Evolutionary conservation across 2,888 invertebrate species (phyloP).

Genomic region (Nephrotoma flavescens): DNA sequence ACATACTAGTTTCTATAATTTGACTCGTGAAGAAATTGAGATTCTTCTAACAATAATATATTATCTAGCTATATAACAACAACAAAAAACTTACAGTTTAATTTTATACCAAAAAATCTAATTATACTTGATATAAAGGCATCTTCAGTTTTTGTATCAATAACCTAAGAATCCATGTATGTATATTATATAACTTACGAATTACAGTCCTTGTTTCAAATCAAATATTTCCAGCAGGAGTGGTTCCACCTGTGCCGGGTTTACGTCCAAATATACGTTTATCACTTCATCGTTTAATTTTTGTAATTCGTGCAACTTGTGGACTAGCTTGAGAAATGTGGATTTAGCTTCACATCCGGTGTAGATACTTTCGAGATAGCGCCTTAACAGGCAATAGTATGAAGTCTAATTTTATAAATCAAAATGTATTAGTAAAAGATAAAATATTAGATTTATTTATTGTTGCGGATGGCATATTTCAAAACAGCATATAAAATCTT

Average conservation of each 20-base stretch:
- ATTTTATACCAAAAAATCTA: background rate
- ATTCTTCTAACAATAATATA: background rate
- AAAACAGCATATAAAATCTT: conserved; percentile 5
- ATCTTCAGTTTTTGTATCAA: background rate
- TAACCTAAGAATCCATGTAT: too few relatives aligned
- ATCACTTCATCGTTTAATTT: conserved; percentile 84
- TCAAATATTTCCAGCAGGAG: conserved; percentile 91
- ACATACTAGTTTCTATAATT: background rate
- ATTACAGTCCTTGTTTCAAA: conserved; percentile 45
- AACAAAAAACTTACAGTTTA: background rate
- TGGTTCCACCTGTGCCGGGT: conserved; percentile 83
- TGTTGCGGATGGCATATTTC: background rate
- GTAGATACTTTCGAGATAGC: conserved; percentile 71
- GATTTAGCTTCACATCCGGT: conserved; percentile 78
- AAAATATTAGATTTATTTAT: background rate
- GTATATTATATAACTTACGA: background rate
- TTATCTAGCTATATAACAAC: background rate
- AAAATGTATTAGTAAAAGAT: conserved; percentile 8
- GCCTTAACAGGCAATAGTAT: conserved; percentile 73
- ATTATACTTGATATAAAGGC: background rate
- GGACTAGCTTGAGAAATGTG: conserved; percentile 72
- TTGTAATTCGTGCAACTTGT: conserved; percentile 81
- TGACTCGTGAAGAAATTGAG: background rate
- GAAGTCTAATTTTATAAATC: conserved; percentile 47
- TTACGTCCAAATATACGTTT: conserved; percentile 80